Base-by-base conservation (phyloP, 1,140 invertebrate species). In the Agrilus planipennis region DNA sequence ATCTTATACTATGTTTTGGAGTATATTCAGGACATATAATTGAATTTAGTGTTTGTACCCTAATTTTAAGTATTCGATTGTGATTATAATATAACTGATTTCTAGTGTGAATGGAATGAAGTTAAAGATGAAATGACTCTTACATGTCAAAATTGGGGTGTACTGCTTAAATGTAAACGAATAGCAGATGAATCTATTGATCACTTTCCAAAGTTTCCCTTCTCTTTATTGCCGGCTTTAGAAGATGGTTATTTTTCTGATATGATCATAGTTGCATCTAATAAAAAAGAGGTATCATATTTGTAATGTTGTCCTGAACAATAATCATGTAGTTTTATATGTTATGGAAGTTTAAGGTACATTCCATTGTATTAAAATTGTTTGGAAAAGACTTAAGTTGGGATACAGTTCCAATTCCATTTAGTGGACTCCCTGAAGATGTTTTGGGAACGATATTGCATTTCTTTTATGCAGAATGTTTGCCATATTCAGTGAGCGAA, bases 171-270 rank as follows among this genome's bases (percentile, higher is more conserved):
- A 79, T 79, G 76, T 54, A 72, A 73, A 41, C 63, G 71, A 47
- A 60, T 77, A 42, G 56, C 51, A 46, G 61, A 63, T 12, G 55
- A 62, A 25, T 53, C 57, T 23, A 50, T 64, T 21, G 68, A 73
- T 47, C 51, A 60, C 31, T 64, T 71, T 2, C 53, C 57, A 23
- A 55, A 58, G 35, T 47, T 50, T 18, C 57, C 61, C 11, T 78
- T 74, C 49, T 71, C 70, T 22, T 68, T 79, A 30, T 55, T 75
- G 10, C 67, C 72, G 40, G 75, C 76, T n/a, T 57, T 79, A 23
- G 68, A 73, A 42, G 74, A 79, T 45, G 71, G 71, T 1, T 79
- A 71, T 51, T 80, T 80, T 50, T 70, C 69, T 39, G 76, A 80
- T 64, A 48, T 77, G 29, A 55, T 62, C 23, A 63, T 77, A 7